Conservation (phyloP, 2,797 vertebrate genomes). For the Notolabrus celidotus region DNA sequence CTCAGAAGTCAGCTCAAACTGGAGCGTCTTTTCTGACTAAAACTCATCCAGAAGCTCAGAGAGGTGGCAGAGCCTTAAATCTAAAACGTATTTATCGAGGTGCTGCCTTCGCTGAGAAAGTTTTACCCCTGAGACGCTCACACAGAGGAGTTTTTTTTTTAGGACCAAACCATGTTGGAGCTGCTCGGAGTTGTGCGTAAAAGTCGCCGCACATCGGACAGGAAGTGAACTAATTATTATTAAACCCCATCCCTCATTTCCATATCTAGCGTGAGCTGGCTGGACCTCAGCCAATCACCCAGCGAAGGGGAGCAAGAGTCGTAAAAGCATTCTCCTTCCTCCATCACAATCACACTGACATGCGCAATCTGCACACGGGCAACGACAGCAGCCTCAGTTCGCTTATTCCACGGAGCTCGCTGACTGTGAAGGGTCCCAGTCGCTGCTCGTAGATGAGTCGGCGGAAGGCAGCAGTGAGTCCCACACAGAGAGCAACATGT, state of each 20-base stretch:
- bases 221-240: constrained; percentile 89
- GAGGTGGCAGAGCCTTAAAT: neutral
- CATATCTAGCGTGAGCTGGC: constrained; percentile 89
- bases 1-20: constrained; percentile 16
- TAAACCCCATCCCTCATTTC: constrained; percentile 89
- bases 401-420: constrained; percentile 83
- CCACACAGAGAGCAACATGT: constrained; percentile 91
- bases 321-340: constrained; percentile 91
- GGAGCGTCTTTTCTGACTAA: constrained; percentile 14
- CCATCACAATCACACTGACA: constrained; percentile 93
- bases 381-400: constrained; percentile 81
- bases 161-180: constrained; percentile 62
- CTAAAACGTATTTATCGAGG: neutral
- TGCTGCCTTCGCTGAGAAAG: constrained; percentile 21
- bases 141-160: constrained; percentile 24
- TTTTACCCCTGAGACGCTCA: constrained; percentile 16
- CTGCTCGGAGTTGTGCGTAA: constrained; percentile 69
- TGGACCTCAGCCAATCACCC: constrained; percentile 93
- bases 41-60: constrained; percentile 27
- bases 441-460: constrained; percentile 87
- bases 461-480: constrained; percentile 83
- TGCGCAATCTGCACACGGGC: constrained; percentile 91
- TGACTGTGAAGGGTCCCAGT: constrained; percentile 76
- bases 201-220: constrained; percentile 79
- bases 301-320: constrained; percentile 86